Conservation (phyloP, 2,797 vertebrate species). For the Heliangelus exortis region DNA sequence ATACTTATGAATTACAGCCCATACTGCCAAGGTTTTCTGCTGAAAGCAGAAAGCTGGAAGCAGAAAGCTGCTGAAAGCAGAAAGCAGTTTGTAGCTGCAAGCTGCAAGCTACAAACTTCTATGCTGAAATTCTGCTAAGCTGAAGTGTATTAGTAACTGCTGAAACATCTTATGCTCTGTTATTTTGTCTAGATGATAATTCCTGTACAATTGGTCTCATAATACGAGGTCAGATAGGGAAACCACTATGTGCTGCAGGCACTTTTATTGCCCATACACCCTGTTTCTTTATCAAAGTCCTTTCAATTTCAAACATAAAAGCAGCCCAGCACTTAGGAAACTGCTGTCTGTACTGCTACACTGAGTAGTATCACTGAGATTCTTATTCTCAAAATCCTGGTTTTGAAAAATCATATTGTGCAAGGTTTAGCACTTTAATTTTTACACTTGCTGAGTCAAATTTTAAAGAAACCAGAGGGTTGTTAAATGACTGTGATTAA, state of each 20-base stretch:
- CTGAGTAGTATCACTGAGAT: background rate
- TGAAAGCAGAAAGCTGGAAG: no score
- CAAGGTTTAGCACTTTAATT: background rate
- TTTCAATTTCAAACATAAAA: background rate
- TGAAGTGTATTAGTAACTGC: background rate
- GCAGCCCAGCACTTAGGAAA: background rate
- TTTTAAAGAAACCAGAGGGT: background rate
- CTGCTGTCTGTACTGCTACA: background rate
- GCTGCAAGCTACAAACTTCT: background rate
- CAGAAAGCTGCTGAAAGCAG: no score
- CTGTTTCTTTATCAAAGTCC: background rate
- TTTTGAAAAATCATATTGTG: background rate
- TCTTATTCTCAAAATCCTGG: background rate
- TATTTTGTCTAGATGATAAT: background rate
- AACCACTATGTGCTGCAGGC: background rate
- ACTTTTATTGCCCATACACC: background rate
- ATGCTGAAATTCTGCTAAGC: background rate
- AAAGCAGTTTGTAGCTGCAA: no score
- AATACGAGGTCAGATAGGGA: background rate
- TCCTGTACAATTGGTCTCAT: background rate
- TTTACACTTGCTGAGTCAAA: background rate
- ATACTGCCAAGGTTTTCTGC: background rate
- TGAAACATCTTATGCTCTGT: background rate
- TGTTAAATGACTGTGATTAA: background rate
- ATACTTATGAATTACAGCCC: background rate